Evolutionary conservation across 1,140 invertebrate species (phyloP), one percentile per base, ranked within the genome.

Genomic region (Papilio aristodemus): DNA sequence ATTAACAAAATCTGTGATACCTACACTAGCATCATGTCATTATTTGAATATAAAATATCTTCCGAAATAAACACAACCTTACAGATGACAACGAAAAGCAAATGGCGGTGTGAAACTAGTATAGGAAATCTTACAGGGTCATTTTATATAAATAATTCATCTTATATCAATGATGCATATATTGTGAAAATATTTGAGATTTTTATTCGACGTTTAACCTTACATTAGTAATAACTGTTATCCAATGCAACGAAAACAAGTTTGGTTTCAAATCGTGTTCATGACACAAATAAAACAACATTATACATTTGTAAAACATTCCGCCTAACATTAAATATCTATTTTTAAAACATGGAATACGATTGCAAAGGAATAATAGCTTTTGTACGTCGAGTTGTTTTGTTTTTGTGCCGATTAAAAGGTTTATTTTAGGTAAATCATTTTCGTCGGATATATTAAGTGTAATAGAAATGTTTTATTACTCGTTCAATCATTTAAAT

Each of bases 291-390:
- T 54, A 54, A 54, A 54, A 54, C 19, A 54, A 22, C 46, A 39
- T 39, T 4, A 4, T 13, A 39, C 10, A 54, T 54, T 54, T 54
- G 22, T 10, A 54, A 54, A 54, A 22, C 46, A 54, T 46, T 46
- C 14, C 3, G 46, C 17, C 17, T 11, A 50, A 54, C 46, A 54
- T 54, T 54, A 54, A 54, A 54, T 22, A 54, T 54, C 46, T 54
- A 54, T 54, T 54, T 54, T 54, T 22, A 54, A 9, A 54, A 54
- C 17, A 10, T 19, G 46, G 46, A 54, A 22, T 54, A 54, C 46
- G 46, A 39, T 4, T 39, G 46, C 19, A 11, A 22, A 54, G 46
- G 22, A 50, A 50, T 50, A 50, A 54, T 25, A 54, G 46, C 17
- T 25, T 54, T 25, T 17, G 17, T 25, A 22, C 46, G 46, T n/a